phyloP scores from a whole-genome alignment of 2,888 invertebrate species.

The Noctua pronuba region DNA sequence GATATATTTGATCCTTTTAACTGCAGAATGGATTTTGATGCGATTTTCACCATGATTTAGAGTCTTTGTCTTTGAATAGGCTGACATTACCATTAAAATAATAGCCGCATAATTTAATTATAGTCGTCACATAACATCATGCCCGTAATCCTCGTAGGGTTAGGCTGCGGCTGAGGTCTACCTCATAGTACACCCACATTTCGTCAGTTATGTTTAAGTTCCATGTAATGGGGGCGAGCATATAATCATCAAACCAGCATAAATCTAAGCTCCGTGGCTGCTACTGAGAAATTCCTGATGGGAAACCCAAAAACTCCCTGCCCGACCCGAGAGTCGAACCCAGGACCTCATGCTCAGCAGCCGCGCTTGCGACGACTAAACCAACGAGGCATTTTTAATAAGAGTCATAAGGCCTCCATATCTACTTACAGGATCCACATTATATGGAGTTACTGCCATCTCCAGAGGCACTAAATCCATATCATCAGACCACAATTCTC shows the following conservation, averaged over 20 bases:
- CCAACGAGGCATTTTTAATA: not conserved
- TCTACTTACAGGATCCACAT: conserved; percentile 13
- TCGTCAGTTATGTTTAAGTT: not conserved
- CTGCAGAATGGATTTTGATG: not conserved
- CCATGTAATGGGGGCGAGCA: not conserved
- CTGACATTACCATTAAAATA: not conserved
- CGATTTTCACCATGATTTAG: not conserved
- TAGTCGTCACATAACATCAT: not conserved
- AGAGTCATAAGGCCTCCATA: not conserved
- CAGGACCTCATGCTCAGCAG: not conserved
- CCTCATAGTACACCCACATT: not conserved
- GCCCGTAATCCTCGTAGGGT: not conserved
- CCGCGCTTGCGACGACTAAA: not conserved
- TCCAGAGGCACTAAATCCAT: not conserved
- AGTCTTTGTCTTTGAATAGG: not conserved
- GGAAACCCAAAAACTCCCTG: not conserved
- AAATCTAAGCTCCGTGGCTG: not conserved
- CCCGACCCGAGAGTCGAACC: not conserved
- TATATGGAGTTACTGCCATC: not conserved
- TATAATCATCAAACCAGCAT: not conserved
- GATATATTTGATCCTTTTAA: not conserved
- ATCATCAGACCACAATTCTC: not conserved
- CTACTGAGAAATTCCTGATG: not conserved
- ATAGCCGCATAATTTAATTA: not conserved
- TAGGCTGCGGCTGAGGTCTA: not conserved